phyloP scores from a whole-genome alignment of 2,888 invertebrate species.

The Cantharis rustica region DNA sequence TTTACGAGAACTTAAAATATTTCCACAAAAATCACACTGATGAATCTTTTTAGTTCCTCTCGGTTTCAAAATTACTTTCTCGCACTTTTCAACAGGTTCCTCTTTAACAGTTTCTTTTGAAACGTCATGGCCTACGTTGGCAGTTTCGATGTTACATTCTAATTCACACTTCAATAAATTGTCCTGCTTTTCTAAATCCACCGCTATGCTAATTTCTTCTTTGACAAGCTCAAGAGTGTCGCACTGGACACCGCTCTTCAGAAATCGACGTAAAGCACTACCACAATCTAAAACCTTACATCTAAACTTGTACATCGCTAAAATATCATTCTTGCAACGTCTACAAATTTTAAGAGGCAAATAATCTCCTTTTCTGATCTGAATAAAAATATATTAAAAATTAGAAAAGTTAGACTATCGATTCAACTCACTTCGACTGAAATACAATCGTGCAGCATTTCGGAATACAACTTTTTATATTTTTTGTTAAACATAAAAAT shows the following conservation, averaged over 20 bases:
- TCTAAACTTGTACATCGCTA: background rate
- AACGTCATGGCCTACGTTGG: background rate
- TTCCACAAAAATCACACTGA: constrained; percentile 43
- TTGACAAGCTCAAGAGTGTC: background rate
- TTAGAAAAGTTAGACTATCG: background rate
- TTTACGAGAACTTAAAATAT: constrained; percentile 36
- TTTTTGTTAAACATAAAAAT: background rate
- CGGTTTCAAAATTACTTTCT: background rate
- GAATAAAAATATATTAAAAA: background rate
- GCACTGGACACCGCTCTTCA: background rate
- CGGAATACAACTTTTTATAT: background rate
- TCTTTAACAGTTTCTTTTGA: background rate
- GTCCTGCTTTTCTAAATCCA: background rate
- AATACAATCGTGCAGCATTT: background rate
- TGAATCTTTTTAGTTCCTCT: constrained; percentile 3
- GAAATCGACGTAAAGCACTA: background rate
- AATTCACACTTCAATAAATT: background rate
- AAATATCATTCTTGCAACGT: background rate
- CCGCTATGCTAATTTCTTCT: background rate
- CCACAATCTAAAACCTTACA: background rate
- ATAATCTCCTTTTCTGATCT: background rate
- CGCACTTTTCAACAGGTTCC: background rate
- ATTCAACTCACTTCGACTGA: background rate
- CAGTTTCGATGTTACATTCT: background rate
- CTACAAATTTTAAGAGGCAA: background rate